Conservation (phyloP, 2,888 invertebrate species). For the Chrysolina americana region DNA sequence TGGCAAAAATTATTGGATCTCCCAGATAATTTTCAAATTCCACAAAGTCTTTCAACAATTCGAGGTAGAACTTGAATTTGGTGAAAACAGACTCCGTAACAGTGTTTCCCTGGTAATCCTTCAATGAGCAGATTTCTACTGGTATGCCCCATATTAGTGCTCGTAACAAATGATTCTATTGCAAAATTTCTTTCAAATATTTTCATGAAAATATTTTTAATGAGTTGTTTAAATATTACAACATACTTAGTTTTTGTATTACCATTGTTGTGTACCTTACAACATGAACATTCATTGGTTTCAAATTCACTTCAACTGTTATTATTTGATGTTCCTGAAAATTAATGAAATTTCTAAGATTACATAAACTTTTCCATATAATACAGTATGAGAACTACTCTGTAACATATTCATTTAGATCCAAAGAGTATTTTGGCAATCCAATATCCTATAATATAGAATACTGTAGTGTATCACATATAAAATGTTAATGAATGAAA, state of each 20-base stretch:
- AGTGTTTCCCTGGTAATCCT: too few relatives aligned
- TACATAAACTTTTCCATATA: background rate
- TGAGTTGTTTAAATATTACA: background rate
- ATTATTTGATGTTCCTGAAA: constrained; percentile 18
- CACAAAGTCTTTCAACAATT: constrained; percentile 1
- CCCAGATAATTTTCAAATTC: constrained; percentile 20
- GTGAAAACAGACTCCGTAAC: too few relatives aligned
- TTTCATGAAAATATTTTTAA: background rate
- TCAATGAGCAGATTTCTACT: too few relatives aligned
- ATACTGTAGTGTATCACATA: too few relatives aligned
- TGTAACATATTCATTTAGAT: too few relatives aligned
- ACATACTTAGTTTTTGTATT: constrained; percentile 13
- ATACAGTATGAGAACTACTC: background rate
- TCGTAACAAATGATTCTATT: too few relatives aligned
- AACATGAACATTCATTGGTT: constrained; percentile 19
- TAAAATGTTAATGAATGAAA: too few relatives aligned
- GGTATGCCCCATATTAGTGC: too few relatives aligned
- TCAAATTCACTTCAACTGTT: constrained; percentile 10
- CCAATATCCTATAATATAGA: too few relatives aligned
- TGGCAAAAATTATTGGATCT: constrained; percentile 2
- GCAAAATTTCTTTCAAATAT: too few relatives aligned
- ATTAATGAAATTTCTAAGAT: background rate
- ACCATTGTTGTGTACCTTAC: constrained; percentile 16
- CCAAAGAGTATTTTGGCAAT: too few relatives aligned
- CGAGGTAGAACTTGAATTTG: background rate